These are phyloP conservation scores for Megalonaias nervosa DNA, from an alignment of 1,140 invertebrate species.

Conservation along the genomic window DNA sequence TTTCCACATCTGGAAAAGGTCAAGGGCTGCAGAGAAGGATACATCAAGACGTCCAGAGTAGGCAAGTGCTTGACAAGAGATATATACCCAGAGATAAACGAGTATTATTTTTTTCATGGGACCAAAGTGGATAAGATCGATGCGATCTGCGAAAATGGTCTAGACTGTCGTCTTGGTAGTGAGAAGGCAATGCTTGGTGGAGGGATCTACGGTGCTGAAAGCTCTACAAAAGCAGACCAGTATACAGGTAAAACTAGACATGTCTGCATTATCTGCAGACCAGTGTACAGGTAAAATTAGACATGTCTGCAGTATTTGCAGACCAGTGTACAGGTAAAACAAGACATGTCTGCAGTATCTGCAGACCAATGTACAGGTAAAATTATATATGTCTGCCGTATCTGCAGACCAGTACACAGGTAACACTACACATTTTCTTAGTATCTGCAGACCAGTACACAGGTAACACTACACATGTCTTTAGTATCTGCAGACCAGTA, in stretches of 20 bases:
- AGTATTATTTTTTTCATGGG: conserved; percentile 25
- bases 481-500: no score
- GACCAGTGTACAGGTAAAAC: no score
- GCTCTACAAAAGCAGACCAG: conserved; percentile 27
- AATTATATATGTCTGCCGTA: no score
- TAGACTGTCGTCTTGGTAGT: conserved; percentile 13
- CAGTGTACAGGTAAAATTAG: no score
- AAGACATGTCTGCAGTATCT: background rate
- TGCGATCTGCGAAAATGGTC: conserved; percentile 14
- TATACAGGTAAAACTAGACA: conserved; percentile 17
- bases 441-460: no score
- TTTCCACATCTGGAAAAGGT: conserved; percentile 4
- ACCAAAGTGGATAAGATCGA: conserved; percentile 22
- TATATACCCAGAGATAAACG: conserved; percentile 23
- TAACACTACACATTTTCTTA: no score
- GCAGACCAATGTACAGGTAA: no score
- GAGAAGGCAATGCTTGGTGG: conserved; percentile 20
- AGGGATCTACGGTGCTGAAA: conserved; percentile 33
- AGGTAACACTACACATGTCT: no score
- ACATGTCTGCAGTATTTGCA: no score
- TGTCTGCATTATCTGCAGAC: background rate
- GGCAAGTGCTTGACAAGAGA: background rate
- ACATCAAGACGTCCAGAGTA: no score
- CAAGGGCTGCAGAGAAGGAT: background rate
- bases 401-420: no score